Evolutionary conservation across 2,888 invertebrate genomes (phyloP).

Genomic region (Pocota personata): DNA sequence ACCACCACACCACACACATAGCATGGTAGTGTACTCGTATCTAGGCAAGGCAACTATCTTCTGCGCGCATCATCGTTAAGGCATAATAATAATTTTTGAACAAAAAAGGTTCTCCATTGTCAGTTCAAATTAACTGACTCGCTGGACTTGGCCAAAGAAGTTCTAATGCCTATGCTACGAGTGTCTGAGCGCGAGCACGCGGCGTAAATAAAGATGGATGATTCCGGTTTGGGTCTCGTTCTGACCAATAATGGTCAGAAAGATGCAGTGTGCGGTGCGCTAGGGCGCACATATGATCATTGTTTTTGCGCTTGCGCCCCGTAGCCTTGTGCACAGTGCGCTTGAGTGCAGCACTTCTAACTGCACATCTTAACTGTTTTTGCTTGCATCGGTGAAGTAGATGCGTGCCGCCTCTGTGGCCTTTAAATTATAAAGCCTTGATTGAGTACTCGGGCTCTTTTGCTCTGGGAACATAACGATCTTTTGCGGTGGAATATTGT

Average conservation of each 20-base stretch:
- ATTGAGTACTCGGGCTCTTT: constrained; percentile 61
- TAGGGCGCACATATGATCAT: constrained; percentile 65
- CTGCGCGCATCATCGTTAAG: constrained; percentile 37
- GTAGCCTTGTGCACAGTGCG: constrained; percentile 22
- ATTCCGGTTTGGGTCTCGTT: constrained; percentile 40
- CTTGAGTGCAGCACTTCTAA: constrained; percentile 50
- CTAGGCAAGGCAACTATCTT: constrained; percentile 3
- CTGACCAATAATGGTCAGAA: constrained; percentile 64
- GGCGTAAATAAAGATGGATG: constrained; percentile 34
- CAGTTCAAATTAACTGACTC: constrained; percentile 60
- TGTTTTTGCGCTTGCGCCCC: constrained; percentile 41
- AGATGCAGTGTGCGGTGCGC: constrained; percentile 32
- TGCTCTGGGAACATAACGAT: constrained; percentile 49
- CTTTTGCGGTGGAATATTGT: constrained; percentile 38
- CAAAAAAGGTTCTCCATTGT: constrained; percentile 59
- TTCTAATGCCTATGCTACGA: constrained; percentile 18
- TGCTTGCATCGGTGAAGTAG: constrained; percentile 54
- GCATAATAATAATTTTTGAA: constrained; percentile 41
- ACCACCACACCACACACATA: constrained; percentile 13
- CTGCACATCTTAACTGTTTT: constrained; percentile 72
- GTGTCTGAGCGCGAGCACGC: neutral
- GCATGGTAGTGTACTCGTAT: neutral
- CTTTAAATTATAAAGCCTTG: constrained; percentile 59
- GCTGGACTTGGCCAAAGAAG: constrained; percentile 44
- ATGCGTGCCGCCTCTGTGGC: constrained; percentile 65